A percentile compares a stretch with the other conserved stretches of the same genome.
phyloP scores from a whole-genome alignment of 1,140 invertebrate species.

The Drosophila orena region DNA sequence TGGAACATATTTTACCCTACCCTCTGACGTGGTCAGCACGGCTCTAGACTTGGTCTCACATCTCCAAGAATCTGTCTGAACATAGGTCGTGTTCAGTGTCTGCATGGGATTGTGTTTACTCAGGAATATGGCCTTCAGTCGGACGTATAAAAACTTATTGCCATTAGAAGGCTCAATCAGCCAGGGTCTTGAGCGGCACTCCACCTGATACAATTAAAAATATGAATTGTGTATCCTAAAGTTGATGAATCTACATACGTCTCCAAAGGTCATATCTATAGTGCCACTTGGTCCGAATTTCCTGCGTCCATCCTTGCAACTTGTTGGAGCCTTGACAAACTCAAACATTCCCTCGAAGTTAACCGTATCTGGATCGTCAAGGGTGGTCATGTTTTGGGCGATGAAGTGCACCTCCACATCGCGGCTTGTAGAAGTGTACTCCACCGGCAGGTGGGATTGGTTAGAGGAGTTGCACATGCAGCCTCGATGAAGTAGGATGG shows the following conservation, averaged over 20 bases:
- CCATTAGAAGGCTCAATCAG: conserved; percentile 90
- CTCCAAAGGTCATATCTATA: conserved; percentile 89
- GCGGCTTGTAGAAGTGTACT: conserved; percentile 90
- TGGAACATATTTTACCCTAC: conserved; percentile 21
- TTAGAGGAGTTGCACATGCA: conserved; percentile 87
- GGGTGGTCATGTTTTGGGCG: conserved; percentile 91
- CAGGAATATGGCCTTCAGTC: conserved; percentile 80
- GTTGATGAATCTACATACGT: conserved; percentile 86
- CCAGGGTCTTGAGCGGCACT: conserved; percentile 91
- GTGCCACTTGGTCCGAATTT: conserved; percentile 91
- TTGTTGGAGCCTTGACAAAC: conserved; percentile 88
- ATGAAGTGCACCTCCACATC: conserved; percentile 93
- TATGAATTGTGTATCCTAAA: too few relatives aligned
- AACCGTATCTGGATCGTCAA: conserved; percentile 93
- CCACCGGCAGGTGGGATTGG: conserved; percentile 87
- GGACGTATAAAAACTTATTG: conserved; percentile 84
- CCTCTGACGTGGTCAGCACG: conserved; percentile 82
- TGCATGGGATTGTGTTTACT: conserved; percentile 81
- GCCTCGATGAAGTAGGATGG: conserved; percentile 87
- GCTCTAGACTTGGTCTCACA: conserved; percentile 81
- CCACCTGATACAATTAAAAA: conserved; percentile 86
- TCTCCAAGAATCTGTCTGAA: conserved; percentile 59
- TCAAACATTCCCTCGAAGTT: conserved; percentile 94
- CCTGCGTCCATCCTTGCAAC: conserved; percentile 88
- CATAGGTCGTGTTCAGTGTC: conserved; percentile 66